Evolutionary conservation across 2,888 invertebrate genomes (phyloP).

Genomic region (Archips crataeganus): DNA sequence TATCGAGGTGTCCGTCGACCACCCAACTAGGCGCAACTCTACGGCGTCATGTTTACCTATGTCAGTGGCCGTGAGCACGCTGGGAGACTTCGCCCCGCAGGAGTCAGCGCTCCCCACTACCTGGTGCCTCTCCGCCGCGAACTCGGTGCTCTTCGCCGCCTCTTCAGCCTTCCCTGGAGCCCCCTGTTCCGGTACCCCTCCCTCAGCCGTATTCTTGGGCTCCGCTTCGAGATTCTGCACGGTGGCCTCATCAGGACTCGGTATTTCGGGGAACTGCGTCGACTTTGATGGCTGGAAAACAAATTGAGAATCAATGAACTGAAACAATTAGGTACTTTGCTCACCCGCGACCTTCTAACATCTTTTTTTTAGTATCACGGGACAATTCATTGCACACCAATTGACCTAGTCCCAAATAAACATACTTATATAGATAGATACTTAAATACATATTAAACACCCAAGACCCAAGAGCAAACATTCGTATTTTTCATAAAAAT

Average conservation of each 20-base stretch:
- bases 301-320: too few relatives aligned
- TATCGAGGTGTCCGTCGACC: too few relatives aligned
- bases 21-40: too few relatives aligned
- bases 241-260: background rate
- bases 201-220: background rate
- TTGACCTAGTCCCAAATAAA: too few relatives aligned
- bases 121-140: constrained; percentile 1
- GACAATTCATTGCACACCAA: too few relatives aligned
- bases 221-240: background rate
- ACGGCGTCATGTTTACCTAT: background rate
- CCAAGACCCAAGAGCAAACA: too few relatives aligned
- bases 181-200: background rate
- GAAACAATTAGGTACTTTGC: too few relatives aligned
- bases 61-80: background rate
- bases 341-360: too few relatives aligned
- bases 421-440: too few relatives aligned
- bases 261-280: background rate
- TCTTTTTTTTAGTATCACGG: too few relatives aligned
- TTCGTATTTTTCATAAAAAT: too few relatives aligned
- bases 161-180: background rate
- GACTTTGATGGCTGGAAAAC: background rate
- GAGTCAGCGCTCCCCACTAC: background rate
- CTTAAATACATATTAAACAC: too few relatives aligned
- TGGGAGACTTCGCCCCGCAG: background rate
- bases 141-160: background rate